Conservation (phyloP, 2,113 vertebrate species). For the Scomber japonicus region DNA sequence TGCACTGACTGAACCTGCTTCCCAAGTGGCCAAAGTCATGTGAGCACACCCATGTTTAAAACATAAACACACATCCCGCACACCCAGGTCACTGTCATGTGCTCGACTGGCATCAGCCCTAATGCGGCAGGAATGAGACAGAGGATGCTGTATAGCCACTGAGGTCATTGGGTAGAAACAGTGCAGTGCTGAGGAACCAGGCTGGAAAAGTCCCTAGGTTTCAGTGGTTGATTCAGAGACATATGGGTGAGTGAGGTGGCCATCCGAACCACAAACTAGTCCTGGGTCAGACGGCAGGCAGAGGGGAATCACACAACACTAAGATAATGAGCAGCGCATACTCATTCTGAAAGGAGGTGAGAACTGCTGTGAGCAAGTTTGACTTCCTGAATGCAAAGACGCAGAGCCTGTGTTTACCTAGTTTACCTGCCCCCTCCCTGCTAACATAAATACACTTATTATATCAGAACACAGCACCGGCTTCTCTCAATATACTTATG, state of each 20-base stretch:
- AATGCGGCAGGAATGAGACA: slow-evolving; percentile 33
- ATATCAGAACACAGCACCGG: background rate
- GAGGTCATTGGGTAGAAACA: slow-evolving; percentile 42
- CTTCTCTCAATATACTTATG: background rate
- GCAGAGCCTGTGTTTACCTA: slow-evolving; percentile 71
- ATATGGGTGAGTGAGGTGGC: slow-evolving; percentile 79
- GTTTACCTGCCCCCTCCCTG: slow-evolving; percentile 19
- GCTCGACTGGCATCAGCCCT: background rate
- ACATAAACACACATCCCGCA: slow-evolving; percentile 18
- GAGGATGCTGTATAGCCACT: slow-evolving; percentile 24
- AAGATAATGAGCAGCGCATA: slow-evolving; percentile 73
- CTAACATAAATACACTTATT: background rate
- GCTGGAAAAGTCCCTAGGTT: slow-evolving; percentile 85
- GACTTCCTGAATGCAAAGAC: slow-evolving; percentile 75
- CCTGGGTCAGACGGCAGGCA: slow-evolving; percentile 65
- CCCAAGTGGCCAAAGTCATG: slow-evolving; percentile 58
- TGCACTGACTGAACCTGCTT: slow-evolving; percentile 65
- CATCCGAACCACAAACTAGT: slow-evolving; percentile 70
- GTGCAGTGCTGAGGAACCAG: slow-evolving; percentile 39
- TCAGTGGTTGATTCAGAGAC: slow-evolving; percentile 84
- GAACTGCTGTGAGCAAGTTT: slow-evolving; percentile 68
- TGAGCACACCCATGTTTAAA: slow-evolving; percentile 51
- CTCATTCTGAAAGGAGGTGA: slow-evolving; percentile 88
- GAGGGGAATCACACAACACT: slow-evolving; percentile 80
- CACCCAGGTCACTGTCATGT: slow-evolving; percentile 2